Evolutionary conservation across 2,888 invertebrate species (phyloP), one percentile per base, ranked within the genome.

Genomic region (Oxyteleia sp.): DNA sequence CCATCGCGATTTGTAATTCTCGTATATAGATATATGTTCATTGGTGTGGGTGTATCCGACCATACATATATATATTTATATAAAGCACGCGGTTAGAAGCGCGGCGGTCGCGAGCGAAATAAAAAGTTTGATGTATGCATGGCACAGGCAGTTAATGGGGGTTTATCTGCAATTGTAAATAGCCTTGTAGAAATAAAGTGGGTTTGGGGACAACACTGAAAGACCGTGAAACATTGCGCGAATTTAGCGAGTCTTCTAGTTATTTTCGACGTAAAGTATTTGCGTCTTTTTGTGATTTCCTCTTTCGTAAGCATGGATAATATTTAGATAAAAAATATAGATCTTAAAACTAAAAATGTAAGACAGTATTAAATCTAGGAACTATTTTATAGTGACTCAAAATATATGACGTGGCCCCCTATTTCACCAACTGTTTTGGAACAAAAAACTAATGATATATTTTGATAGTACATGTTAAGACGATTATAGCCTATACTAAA

Each of bases 151-250:
- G 59, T 64, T 71, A 75, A 81, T 81, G 74, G 74, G 64, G 81
- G 63, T 82, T 82, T 74, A 82, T 82, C 81, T 82, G 61, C 81
- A 61, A 57, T 82, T 75, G 81, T 82, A 75, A 82, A 82, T 82
- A 75, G 74, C 74, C 15, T 59, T 68, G 74, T 38, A 53, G 72
- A 63, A 81, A 74, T 68, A 74, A 81, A 74, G 74, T 51, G 55
- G 45, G 61, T 59, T 66, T 32, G 57, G 47, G 57, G 32, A 49
- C 59, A 11, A 23, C 61, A 55, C 74, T 74, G 66, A 74, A 74
- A 74, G 81, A 81, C 81, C 63, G 32, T 53, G 53, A 53, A 32
- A 29, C 32, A 53, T 32, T 64, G 75, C 75, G 57, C 64, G 57
- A 75, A 75, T 75, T 75, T 75, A 75, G 26, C 74, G 64, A 38